Conservation (phyloP, 2,797 vertebrate species). For the Hydrolagus colliei region DNA sequence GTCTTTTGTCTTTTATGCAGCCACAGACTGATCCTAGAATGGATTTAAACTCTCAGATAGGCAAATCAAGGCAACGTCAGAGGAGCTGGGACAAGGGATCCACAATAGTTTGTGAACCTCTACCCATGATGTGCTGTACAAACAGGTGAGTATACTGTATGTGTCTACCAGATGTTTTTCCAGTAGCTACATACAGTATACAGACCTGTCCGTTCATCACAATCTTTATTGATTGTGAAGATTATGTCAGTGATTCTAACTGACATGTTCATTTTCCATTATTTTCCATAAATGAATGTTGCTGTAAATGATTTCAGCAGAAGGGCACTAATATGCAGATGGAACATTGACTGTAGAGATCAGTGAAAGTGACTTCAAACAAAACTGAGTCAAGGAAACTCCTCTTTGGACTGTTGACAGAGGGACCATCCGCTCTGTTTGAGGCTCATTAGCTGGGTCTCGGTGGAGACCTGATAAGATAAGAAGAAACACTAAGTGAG, state of each 20-base stretch:
- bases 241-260: no score
- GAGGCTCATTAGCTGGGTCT: background rate
- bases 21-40: background rate
- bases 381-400: background rate
- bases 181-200: no score
- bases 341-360: background rate
- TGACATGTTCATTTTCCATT: background rate
- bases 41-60: background rate
- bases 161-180: background rate
- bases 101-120: background rate
- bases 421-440: slow-evolving; percentile 6
- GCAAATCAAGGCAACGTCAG: background rate
- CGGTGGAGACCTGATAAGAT: background rate
- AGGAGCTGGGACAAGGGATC: background rate
- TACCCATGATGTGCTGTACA: background rate
- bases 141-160: no score
- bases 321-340: background rate
- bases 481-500: background rate
- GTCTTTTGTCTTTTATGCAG: background rate
- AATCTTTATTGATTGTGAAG: no score
- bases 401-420: slow-evolving; percentile 5
- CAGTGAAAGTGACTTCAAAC: slow-evolving; percentile 16
- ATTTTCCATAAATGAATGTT: background rate
- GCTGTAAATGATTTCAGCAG: background rate
- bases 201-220: no score